Conservation (phyloP, 2,888 invertebrate species). For the Tetrapedia diversipes region DNA sequence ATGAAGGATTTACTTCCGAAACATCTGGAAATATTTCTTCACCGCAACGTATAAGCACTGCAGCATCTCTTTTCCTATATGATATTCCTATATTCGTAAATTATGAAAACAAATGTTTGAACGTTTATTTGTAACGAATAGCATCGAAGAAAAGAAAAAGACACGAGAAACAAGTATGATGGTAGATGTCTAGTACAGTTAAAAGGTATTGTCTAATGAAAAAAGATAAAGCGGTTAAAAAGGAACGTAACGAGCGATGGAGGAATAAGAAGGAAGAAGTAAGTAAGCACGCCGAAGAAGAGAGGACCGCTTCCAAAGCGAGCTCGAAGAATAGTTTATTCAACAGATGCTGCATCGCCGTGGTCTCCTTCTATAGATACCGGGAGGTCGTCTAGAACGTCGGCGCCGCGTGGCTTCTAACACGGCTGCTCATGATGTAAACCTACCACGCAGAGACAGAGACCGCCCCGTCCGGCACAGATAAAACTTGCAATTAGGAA, state of each 20-base stretch:
- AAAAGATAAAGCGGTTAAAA: background rate
- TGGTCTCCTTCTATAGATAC: background rate
- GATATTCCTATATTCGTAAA: background rate
- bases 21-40: background rate
- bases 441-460: too few relatives aligned
- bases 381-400: background rate
- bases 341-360: background rate
- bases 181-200: too few relatives aligned
- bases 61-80: too few relatives aligned
- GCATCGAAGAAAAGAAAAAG: too few relatives aligned
- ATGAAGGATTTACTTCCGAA: background rate
- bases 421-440: background rate
- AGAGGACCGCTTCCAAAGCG: background rate
- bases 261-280: background rate
- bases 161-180: too few relatives aligned
- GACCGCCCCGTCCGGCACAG: too few relatives aligned
- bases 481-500: background rate
- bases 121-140: too few relatives aligned
- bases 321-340: background rate
- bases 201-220: background rate
- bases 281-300: background rate
- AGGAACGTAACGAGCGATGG: too few relatives aligned
- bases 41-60: too few relatives aligned
- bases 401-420: constrained; percentile 1
- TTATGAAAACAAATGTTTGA: background rate